These are phyloP conservation scores for Andrena trimmerana DNA, from an alignment of 2,888 invertebrate genomes.

Conservation along the genomic window DNA sequence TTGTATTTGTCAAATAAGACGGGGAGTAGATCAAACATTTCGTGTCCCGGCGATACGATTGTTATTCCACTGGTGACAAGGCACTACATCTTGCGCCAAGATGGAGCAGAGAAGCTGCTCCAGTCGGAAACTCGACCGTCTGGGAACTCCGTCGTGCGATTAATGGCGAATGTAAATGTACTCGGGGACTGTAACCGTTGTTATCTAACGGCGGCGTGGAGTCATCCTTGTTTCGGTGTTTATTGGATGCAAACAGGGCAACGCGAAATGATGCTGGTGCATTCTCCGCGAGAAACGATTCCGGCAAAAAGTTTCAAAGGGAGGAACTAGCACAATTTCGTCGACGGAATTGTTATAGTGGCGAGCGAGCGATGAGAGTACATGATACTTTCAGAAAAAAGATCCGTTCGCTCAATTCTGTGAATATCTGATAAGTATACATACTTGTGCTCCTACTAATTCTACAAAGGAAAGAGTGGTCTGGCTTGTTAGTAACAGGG, in stretches of 20 bases:
- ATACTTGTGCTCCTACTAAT: too few relatives aligned
- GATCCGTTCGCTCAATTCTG: too few relatives aligned
- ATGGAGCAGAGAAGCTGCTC: constrained; percentile 34
- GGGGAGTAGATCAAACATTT: constrained; percentile 52
- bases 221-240: constrained; percentile 21
- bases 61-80: constrained; percentile 57
- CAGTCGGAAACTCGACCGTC: constrained; percentile 10
- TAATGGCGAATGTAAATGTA: constrained; percentile 61
- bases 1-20: constrained; percentile 57
- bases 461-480: not conserved
- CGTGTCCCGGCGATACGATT: constrained; percentile 40
- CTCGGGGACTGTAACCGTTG: constrained; percentile 25
- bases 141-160: constrained; percentile 44
- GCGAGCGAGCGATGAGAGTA: too few relatives aligned
- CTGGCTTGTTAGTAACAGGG: not conserved
- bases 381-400: too few relatives aligned
- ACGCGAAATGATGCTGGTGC: not conserved
- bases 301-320: too few relatives aligned
- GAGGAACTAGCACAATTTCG: too few relatives aligned
- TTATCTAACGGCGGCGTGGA: constrained; percentile 25
- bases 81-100: constrained; percentile 49
- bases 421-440: too few relatives aligned
- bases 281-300: too few relatives aligned
- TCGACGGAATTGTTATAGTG: not conserved
- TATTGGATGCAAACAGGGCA: constrained; percentile 38